A percentile compares a stretch with the other conserved stretches of the same genome.
Conservation (phyloP, 1,140 invertebrate genomes). For the Protaetia brevitarsis region DNA sequence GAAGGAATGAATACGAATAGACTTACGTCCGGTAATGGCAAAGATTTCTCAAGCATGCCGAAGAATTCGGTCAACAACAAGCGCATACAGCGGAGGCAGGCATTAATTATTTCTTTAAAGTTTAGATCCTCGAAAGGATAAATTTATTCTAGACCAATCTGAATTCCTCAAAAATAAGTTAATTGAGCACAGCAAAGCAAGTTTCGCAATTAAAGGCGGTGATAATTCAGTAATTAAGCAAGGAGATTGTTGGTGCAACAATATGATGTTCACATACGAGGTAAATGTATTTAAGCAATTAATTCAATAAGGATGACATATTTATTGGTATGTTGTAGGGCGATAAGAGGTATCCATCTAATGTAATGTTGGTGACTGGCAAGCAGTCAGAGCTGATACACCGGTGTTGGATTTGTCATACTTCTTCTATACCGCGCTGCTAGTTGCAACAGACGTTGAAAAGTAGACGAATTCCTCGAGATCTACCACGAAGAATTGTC, state of each 20-base stretch:
- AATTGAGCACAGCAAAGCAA: not conserved
- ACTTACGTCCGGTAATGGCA: not conserved
- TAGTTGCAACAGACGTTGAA: slow-evolving; percentile 47
- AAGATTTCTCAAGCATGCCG: not conserved
- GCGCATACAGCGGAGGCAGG: not conserved
- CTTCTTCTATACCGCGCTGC: slow-evolving; percentile 56
- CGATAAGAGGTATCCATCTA: too few species aligned
- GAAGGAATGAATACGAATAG: not conserved
- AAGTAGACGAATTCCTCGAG: slow-evolving; percentile 51
- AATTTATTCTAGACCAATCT: not conserved
- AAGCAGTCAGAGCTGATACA: slow-evolving; percentile 55
- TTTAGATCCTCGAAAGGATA: not conserved
- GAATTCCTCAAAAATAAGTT: not conserved
- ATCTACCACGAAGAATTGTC: slow-evolving; percentile 54
- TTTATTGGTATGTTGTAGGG: too few species aligned
- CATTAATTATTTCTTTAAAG: not conserved
- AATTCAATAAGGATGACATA: not conserved
- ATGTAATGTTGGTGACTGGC: slow-evolving; percentile 56
- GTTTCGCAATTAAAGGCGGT: not conserved
- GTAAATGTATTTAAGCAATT: slow-evolving; percentile 27
- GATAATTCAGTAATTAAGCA: slow-evolving; percentile 48
- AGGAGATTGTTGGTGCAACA: slow-evolving; percentile 57
- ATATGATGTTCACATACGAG: slow-evolving; percentile 55
- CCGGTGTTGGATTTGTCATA: slow-evolving; percentile 59
- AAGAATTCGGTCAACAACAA: not conserved